Base-by-base conservation (phyloP, 2,797 vertebrate genomes). In the Melanogrammus aeglefinus region DNA sequence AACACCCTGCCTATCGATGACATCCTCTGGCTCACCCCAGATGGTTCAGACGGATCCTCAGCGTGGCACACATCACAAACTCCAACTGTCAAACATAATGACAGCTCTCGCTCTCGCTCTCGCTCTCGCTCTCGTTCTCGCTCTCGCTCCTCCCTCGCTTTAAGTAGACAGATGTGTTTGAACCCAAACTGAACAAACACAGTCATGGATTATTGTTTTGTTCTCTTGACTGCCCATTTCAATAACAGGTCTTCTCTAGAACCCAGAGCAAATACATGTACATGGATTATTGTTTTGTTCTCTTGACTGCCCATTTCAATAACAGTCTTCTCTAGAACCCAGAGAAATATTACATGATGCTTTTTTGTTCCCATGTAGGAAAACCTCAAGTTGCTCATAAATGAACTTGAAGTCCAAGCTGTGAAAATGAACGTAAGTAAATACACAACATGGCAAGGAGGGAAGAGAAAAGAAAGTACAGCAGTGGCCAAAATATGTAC, bases 361-460 rank as follows among this genome's bases (percentile, higher is more conserved):
- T 75, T 86, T 82, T 81, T 13, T 69, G 24, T 69, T 1, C 47
- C 75, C 38, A n/a, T n/a, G 35, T 77, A 95, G 94, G 4, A 72
- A 57, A 77, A 79, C 21, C 39, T 95, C 63, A 92, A 88, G 8
- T 78, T 75, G 1, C 86, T 75, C 74, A 80, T 93, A 66, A 4
- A 8, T 9, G 44, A 13, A 71, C 86, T 97, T 73, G 84, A 83
- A 76, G 57, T 79, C 24, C 74, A 14, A 0, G 57, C 84, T 6
- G 21, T 41, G n/a, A 63, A 21, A 0, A 84, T 96, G 0, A 84
- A 90, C 81, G 96, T 96, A 86, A 94, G 95, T 85, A 74, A 76
- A 69, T 24, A 74, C 12, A 14, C 18, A 16, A 13, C 14, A 10
- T 4, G 18, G 70, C 12, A 33, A 72, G 69, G 29, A 72, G 69